Evolutionary conservation across 2,888 invertebrate genomes (phyloP).

Genomic region (Atherix ibis): DNA sequence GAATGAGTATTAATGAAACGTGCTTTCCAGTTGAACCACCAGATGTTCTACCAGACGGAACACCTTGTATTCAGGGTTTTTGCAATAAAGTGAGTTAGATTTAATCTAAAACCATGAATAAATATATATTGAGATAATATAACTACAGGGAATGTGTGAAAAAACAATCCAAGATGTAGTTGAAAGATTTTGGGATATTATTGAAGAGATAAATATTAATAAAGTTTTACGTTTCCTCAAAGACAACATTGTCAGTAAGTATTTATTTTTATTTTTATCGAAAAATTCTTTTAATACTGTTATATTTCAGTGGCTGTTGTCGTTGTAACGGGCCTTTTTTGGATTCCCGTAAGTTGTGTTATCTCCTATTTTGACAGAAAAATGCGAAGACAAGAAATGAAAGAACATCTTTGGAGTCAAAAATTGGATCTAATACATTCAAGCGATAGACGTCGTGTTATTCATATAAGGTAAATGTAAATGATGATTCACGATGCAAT

Average conservation of each 20-base stretch:
- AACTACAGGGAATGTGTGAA: constrained; percentile 71
- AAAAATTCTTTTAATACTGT: neutral
- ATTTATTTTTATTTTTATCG: neutral
- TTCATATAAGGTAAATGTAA: constrained; percentile 41
- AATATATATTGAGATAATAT: neutral
- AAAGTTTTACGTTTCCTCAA: constrained; percentile 76
- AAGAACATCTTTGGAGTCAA: constrained; percentile 53
- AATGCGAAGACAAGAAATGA: constrained; percentile 52
- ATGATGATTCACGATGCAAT: neutral
- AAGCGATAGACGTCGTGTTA: constrained; percentile 51
- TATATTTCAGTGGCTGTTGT: constrained; percentile 47
- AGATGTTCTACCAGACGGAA: constrained; percentile 82
- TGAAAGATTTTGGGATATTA: constrained; percentile 93
- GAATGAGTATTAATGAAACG: constrained; percentile 79
- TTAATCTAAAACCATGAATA: neutral
- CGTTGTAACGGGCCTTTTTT: constrained; percentile 75
- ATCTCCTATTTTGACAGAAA: constrained; percentile 71
- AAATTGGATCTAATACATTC: constrained; percentile 58
- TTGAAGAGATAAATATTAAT: constrained; percentile 90
- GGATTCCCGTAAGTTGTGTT: constrained; percentile 88
- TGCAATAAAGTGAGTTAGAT: constrained; percentile 61
- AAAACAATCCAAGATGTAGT: constrained; percentile 91
- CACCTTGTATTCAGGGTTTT: constrained; percentile 92
- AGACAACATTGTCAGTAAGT: constrained; percentile 81
- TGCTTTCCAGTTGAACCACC: constrained; percentile 79